Base-by-base conservation (phyloP, 2,113 vertebrate species). In the Nibea coibor region DNA sequence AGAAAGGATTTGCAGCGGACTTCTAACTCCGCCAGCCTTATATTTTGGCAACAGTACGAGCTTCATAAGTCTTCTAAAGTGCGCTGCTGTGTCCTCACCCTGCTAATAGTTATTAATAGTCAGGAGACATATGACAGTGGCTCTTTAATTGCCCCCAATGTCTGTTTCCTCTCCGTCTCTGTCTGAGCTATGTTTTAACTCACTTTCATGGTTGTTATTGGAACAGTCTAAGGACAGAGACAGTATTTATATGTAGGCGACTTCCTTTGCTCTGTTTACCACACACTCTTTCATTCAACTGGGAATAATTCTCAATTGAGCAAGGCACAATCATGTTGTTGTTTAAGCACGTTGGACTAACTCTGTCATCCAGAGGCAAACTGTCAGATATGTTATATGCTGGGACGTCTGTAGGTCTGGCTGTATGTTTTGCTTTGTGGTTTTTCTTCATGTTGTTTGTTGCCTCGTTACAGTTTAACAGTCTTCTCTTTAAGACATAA, bases 31-130 rank as follows among this genome's bases (percentile, higher is more conserved):
- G 48, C 26, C 63, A 48, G 39, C 47, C 20, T 67, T 66, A 47
- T 85, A 50, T 86, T 86, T 88, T 92, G 83, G 77, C 86, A 86
- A 80, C 79, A 86, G 54, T 63, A 12, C 63, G 42, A 76, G 65
- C 62, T 47, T 73, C 45, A 65, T 83, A 70, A 75, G 66, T 90
- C 81, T 82, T 73, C 39, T 12, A 47, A 79, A 81, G 70, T 80
- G 76, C 67, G 61, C 42, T 47, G 28, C 63, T 61, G 77, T 83
- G 53, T 59, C 68, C 24, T 80, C 58, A 67, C 50, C 51, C 72
- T 19, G 9, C 54, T 86, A 69, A 89, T 80, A 54, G 70, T 77
- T 87, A 83, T 87, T 71, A 84, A 88, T 75, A 85, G 64, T 78
- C 53, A 64, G 56, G 28, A 77, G 78, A 85, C 79, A 54, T 61